phyloP scores from a whole-genome alignment of 2,113 vertebrate genomes.

The Chlorodrepanis virens region DNA sequence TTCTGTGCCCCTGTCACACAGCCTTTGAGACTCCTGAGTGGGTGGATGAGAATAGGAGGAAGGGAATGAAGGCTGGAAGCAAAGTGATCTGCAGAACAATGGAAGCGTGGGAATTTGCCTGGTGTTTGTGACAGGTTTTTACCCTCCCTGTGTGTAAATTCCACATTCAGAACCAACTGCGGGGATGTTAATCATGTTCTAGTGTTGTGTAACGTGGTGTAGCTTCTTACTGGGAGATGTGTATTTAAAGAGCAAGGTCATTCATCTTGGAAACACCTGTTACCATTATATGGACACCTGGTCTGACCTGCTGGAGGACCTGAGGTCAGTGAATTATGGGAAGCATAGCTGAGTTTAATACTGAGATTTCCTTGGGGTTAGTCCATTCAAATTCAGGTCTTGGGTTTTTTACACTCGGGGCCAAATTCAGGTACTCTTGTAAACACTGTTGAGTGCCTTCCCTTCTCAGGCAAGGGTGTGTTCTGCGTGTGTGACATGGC shows the following conservation, averaged over 20 bases:
- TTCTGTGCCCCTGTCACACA: background rate
- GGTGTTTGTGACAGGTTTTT: background rate
- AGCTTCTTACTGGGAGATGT: background rate
- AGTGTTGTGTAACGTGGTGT: background rate
- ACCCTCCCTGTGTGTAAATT: background rate
- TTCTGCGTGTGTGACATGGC: background rate
- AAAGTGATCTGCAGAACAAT: background rate
- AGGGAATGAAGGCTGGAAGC: background rate
- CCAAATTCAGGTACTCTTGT: background rate
- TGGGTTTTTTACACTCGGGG: rapidly evolving
- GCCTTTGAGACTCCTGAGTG: background rate
- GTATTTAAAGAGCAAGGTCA: background rate
- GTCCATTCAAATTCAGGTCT: background rate
- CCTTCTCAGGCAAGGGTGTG: background rate
- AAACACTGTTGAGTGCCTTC: background rate
- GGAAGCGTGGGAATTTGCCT: rapidly evolving
- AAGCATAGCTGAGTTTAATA: background rate
- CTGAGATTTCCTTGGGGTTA: background rate
- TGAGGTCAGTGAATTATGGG: background rate
- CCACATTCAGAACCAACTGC: background rate
- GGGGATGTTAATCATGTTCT: background rate
- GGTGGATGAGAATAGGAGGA: background rate
- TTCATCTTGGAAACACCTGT: background rate
- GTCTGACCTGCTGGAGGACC: background rate
- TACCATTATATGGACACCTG: background rate